A percentile compares a stretch with the other conserved stretches of the same genome.
These are phyloP conservation scores for Gasterosteus aculeatus DNA, from an alignment of 2,113 vertebrate species.

Conservation along the genomic window DNA sequence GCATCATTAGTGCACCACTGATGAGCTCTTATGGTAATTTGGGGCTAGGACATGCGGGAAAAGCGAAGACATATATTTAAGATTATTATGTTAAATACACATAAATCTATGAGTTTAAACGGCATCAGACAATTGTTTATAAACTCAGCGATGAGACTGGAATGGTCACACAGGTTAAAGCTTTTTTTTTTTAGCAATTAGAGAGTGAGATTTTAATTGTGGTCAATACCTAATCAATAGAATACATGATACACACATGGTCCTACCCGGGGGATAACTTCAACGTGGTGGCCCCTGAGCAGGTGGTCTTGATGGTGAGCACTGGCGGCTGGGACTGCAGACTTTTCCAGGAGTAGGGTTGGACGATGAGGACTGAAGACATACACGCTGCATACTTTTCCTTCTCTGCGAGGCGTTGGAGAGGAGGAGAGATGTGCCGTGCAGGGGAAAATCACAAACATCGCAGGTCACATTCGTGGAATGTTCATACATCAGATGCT, in stretches of 20 bases:
- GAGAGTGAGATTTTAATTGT: not conserved
- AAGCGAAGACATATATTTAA: not conserved
- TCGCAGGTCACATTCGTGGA: not conserved
- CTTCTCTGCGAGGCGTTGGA: constrained; percentile 52
- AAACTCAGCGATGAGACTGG: not conserved
- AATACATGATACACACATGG: not conserved
- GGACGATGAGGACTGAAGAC: constrained; percentile 77
- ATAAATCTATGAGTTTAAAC: not conserved
- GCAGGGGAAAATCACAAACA: not conserved
- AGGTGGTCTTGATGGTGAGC: constrained; percentile 84
- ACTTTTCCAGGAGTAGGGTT: constrained; percentile 85
- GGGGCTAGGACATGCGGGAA: not conserved
- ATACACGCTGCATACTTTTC: constrained; percentile 33
- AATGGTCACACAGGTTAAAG: not conserved
- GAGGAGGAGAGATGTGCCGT: constrained; percentile 2
- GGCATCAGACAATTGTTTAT: not conserved
- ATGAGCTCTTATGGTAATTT: constrained; percentile 4
- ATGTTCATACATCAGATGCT: not conserved
- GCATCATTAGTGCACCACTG: not conserved
- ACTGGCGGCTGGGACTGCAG: constrained; percentile 75
- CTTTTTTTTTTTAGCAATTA: not conserved
- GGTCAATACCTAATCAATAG: not conserved
- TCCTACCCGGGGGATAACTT: constrained; percentile 89
- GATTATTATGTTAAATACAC: not conserved
- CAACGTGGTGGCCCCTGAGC: constrained; percentile 85